Conservation (phyloP, 1,140 invertebrate genomes). For the Zaprionus ghesquierei region DNA sequence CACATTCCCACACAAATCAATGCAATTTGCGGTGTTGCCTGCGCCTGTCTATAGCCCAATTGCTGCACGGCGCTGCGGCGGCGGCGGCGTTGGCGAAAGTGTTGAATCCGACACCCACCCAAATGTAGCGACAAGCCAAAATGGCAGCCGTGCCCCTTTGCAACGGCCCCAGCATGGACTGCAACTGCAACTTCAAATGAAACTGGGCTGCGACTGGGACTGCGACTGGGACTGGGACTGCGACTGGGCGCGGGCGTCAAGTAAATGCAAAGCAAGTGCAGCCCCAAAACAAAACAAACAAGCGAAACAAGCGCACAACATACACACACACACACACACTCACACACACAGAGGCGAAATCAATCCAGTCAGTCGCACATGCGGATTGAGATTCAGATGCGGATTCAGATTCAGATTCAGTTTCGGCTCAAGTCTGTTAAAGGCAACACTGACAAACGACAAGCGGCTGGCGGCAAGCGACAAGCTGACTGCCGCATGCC, state of each 20-base stretch:
- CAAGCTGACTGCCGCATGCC: constrained; percentile 30
- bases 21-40: constrained; percentile 64
- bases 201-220: constrained; percentile 4
- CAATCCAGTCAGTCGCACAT: constrained; percentile 15
- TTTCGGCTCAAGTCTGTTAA: constrained; percentile 38
- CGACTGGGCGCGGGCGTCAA: constrained; percentile 45
- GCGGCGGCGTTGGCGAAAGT: constrained; percentile 58
- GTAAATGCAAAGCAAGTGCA: constrained; percentile 59
- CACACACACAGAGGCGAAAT: too few species aligned
- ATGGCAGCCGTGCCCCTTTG: constrained; percentile 59
- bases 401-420: neutral
- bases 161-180: constrained; percentile 12
- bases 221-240: constrained; percentile 1
- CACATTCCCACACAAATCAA: constrained; percentile 79
- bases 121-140: constrained; percentile 51
- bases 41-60: constrained; percentile 40
- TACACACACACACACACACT: too few species aligned
- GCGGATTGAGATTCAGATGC: neutral
- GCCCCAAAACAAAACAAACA: constrained; percentile 20
- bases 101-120: constrained; percentile 74
- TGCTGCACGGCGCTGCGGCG: constrained; percentile 42
- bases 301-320: constrained; percentile 25
- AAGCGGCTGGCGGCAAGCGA: constrained; percentile 36
- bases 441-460: constrained; percentile 61
- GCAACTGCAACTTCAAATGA: neutral